phyloP scores from a whole-genome alignment of 2,888 invertebrate species.

The Conomelus anceps region DNA sequence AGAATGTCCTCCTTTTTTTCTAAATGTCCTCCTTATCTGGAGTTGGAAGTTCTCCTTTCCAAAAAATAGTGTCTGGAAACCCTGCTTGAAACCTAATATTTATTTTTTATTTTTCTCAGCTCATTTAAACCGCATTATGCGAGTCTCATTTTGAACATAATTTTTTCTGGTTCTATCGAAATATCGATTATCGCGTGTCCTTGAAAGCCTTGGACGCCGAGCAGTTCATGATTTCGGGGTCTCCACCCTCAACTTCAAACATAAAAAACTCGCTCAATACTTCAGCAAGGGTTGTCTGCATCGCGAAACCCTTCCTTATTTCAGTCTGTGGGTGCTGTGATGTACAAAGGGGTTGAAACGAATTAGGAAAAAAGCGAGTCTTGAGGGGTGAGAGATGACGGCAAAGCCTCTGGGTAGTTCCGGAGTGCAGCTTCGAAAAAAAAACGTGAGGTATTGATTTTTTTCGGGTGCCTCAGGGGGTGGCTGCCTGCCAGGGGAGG shows the following conservation, averaged over 20 bases:
- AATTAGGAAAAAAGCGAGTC: neutral
- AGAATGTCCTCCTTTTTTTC: too few species aligned
- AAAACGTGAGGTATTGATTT: neutral
- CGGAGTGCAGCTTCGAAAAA: neutral
- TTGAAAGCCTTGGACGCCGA: neutral
- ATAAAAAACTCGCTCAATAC: neutral
- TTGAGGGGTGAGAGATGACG: neutral
- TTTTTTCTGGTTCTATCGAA: neutral
- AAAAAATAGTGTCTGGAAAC: too few species aligned
- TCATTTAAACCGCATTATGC: neutral
- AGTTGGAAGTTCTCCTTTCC: too few species aligned
- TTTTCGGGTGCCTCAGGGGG: neutral
- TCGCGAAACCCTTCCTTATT: neutral
- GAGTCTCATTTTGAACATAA: neutral
- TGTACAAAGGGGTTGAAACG: neutral
- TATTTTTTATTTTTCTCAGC: neutral
- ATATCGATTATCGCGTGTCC: neutral
- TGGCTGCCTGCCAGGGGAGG: neutral
- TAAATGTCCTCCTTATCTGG: too few species aligned
- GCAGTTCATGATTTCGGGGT: neutral
- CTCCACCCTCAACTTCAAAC: neutral
- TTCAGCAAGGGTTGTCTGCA: too few species aligned
- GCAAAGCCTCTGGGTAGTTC: neutral
- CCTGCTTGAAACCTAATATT: too few species aligned
- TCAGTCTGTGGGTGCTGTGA: neutral